Conservation (phyloP, 2,888 invertebrate species). For the Aphidoletes aphidimyza region DNA sequence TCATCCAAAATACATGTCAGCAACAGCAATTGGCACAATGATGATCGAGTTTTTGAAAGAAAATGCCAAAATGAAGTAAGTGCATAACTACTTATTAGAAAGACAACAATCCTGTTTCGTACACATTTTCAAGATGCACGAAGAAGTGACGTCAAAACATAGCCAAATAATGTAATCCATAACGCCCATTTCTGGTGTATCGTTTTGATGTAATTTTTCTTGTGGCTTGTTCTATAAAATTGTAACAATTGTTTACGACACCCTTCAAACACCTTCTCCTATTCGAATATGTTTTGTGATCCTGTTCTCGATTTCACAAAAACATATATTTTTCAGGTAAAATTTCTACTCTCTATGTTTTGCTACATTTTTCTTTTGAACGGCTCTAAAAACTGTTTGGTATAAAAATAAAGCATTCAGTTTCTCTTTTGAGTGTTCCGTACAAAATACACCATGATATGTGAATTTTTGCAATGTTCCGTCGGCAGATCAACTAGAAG, state of each 20-base stretch:
- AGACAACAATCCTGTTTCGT: neutral
- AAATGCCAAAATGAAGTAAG: constrained; percentile 24
- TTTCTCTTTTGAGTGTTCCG: neutral
- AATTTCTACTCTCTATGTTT: neutral
- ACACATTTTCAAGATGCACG: neutral
- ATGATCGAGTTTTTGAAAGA: neutral
- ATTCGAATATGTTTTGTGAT: neutral
- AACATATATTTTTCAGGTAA: neutral
- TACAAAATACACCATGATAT: neutral
- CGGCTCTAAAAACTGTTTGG: constrained; percentile 1
- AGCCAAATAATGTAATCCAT: neutral
- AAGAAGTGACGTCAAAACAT: constrained; percentile 40
- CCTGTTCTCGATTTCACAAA: neutral
- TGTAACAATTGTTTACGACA: constrained; percentile 13
- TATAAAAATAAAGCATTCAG: neutral
- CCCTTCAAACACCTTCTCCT: neutral
- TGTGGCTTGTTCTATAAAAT: neutral
- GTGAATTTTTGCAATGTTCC: constrained; percentile 40
- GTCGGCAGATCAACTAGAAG: neutral
- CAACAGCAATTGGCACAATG: too few relatives aligned
- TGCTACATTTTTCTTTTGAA: constrained; percentile 3
- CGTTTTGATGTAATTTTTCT: neutral
- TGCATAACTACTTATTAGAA: constrained; percentile 52
- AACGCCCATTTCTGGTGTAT: constrained; percentile 20
- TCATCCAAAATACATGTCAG: too few relatives aligned